Base-by-base conservation (phyloP, 2,888 invertebrate genomes). In the Incurvaria masculella region DNA sequence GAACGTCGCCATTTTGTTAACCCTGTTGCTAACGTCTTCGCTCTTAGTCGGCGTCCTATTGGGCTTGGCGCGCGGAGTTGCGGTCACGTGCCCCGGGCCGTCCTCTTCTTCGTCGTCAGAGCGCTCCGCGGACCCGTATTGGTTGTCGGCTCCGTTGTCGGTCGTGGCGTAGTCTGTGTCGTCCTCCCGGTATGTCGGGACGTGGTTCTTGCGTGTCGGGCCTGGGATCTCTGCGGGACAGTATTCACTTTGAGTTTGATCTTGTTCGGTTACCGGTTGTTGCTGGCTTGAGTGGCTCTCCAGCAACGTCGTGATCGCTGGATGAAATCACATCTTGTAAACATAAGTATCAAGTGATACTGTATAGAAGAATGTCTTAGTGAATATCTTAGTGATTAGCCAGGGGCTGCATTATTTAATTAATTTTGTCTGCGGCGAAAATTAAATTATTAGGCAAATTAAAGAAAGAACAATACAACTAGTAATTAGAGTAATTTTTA, bases 81-180 rank as follows among this genome's bases (percentile, higher is more conserved):
- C 71, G 21, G 33, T 33, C 11, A 14, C 33, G 4, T 23, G 23
- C 14, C 14, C 11, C 11, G 3, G 6, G 16, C 16, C 42, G 33
- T 58, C 65, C 38, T 76, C 76, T 46, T 83, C 83, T 59, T 83
- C 83, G 55, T 88, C 87, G 57, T 85, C 84, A 52, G 86, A 84
- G 55, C 83, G 82, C 63, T 89, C 89, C 21, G 87, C 87, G 14
- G 88, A 87, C 20, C 87, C 87, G 53, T 83, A 84, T 59, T 85
- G 85, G 59, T 87, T 84, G 63, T 86, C 84, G 54, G 87, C 85
- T 1, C 69, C 72, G 59, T 75, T 72, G 56, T 75, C 58, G 39
- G 74, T 68, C 2, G 76, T 73, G 1, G 72, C 69, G 53, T 70
- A 74, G 46, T 66, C 69, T 55, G 63, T 69, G 49, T 87, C 84